Conservation (phyloP, 2,113 vertebrate genomes). For the Rana temporaria region DNA sequence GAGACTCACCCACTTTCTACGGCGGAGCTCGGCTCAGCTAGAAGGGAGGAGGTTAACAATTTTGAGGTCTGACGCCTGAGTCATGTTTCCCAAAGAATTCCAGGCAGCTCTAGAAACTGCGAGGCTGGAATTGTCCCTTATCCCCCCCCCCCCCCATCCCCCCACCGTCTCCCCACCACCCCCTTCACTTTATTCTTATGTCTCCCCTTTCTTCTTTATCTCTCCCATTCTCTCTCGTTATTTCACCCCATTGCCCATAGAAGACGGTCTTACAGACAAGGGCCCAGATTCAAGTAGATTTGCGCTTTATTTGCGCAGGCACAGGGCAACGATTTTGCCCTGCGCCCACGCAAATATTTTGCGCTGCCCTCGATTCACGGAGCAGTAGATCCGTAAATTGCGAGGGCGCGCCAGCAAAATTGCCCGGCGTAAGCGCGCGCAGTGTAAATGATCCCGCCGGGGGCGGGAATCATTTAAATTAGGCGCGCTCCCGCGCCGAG, state of each 20-base stretch:
- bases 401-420: no score
- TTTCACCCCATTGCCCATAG: conserved; percentile 1
- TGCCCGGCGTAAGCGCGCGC: no score
- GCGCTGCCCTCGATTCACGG: no score
- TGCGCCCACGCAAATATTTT: no score
- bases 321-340: no score
- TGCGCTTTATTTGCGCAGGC: no score
- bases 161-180: no score
- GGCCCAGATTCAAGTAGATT: no score
- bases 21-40: not conserved
- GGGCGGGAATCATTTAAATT: no score
- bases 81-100: conserved; percentile 74
- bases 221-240: not conserved
- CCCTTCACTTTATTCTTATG: conserved; percentile 15
- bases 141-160: conserved; percentile 1
- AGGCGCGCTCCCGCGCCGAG: no score
- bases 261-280: not conserved
- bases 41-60: conserved; percentile 53
- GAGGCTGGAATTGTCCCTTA: conserved; percentile 22
- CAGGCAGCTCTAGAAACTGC: conserved; percentile 59
- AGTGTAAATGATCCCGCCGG: no score
- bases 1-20: not conserved
- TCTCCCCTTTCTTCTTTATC: conserved; percentile 24
- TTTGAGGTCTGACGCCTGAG: conserved; percentile 57
- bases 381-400: no score